These are phyloP conservation scores for Heterotilapia buettikoferi DNA, from an alignment of 2,113 vertebrate species.

Conservation along the genomic window DNA sequence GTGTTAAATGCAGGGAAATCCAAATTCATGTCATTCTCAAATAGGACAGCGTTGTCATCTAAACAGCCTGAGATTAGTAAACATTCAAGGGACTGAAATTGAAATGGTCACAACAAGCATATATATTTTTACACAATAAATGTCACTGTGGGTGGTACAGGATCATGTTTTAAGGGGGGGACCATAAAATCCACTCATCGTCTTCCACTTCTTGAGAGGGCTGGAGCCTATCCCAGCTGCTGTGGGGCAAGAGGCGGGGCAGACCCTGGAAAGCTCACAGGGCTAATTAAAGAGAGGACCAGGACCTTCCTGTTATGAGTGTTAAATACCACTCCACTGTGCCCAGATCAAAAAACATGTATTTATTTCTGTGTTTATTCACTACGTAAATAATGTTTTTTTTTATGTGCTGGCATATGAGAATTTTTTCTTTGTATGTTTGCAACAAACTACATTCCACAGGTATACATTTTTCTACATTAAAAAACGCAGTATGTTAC, in stretches of 20 bases:
- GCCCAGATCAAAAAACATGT: not conserved
- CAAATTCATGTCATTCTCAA: not conserved
- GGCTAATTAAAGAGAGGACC: not conserved
- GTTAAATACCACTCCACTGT: not conserved
- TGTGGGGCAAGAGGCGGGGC: not conserved
- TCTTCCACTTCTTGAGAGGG: not conserved
- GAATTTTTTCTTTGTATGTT: not conserved
- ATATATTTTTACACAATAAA: not conserved
- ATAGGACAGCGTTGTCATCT: not conserved
- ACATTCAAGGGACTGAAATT: not conserved
- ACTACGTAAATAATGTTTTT: too few species aligned
- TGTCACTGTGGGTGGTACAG: not conserved
- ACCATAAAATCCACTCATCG: not conserved
- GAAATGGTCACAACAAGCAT: not conserved
- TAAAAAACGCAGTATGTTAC: not conserved
- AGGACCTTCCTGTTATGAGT: not conserved
- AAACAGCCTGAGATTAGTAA: not conserved
- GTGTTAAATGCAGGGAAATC: not conserved
- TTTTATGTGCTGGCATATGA: not conserved
- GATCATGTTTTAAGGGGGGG: not conserved
- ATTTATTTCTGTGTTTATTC: not conserved
- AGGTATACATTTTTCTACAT: not conserved
- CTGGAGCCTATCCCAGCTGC: not conserved
- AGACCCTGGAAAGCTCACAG: not conserved
- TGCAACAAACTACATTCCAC: not conserved